Evolutionary conservation across 2,888 invertebrate genomes (phyloP), one percentile per base, ranked within the genome.

Genomic region (Balanococcus diminutus): DNA sequence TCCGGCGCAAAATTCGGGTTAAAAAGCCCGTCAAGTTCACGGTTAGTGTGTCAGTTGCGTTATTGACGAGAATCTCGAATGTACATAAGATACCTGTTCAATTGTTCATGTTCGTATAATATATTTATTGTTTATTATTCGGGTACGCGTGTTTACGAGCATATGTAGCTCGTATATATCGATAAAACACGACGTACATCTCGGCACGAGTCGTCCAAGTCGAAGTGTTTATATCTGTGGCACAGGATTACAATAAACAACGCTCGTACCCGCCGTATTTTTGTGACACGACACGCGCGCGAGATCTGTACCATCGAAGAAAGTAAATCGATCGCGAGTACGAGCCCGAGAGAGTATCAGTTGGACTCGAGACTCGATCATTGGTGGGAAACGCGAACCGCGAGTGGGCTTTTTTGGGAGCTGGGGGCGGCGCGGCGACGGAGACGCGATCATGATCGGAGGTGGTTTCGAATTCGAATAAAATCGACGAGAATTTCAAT

Each of bases 121-220:
- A 51, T 51, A 51, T 51, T 51, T 51, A 51, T 67, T 67, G 61
- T 67, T 67, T 67, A 67, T 67, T 67, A 67, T 67, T 67, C 28
- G 61, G 61, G 61, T 28, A 28, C 22, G 28, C 61, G 61, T 67
- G 28, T 51, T 51, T 51, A 67, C 61, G 61, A 67, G 61, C 28
- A 25, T 51, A 51, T 51, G 51, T 51, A 51, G 3, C 19, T 19
- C 19, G n/a, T 51, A 67, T 67, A 67, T 67, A 67, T 25, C 61
- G 61, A 67, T 67, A 67, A 67, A 67, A 67, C 61, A 67, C 61
- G 61, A 46, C 46, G 61, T 67, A 67, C 28, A 14, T 11, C 11
- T 22, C 14, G 14, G 46, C 14, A 46, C 14, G 14, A 5, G 46
- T 2, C 46, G n/a, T n/a, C 42, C 42, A 14, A 42, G 9, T 19